Conservation (phyloP, 2,113 vertebrate genomes). For the Tautogolabrus adspersus region DNA sequence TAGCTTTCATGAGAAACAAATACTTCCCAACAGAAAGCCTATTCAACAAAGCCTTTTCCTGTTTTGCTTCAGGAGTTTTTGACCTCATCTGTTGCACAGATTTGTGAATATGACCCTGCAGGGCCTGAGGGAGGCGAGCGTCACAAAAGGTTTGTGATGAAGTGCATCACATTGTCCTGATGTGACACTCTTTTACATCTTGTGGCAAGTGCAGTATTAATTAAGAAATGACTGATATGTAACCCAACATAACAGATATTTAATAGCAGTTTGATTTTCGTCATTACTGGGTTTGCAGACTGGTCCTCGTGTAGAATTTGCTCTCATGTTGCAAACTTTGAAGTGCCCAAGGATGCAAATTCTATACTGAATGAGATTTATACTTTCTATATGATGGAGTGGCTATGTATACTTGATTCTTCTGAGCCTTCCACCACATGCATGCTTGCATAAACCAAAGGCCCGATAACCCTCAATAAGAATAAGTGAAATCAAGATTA, state of each 20-base stretch:
- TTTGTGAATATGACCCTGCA: background rate
- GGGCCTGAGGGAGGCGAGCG: background rate
- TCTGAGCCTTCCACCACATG: background rate
- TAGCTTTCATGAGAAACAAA: conserved; percentile 5
- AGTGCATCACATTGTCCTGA: background rate
- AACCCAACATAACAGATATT: background rate
- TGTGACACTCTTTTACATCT: background rate
- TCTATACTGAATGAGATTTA: background rate
- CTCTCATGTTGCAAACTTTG: background rate
- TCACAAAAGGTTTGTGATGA: conserved; percentile 4
- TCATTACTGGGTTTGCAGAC: background rate
- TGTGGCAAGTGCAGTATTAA: background rate
- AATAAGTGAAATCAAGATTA: too few species aligned
- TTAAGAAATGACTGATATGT: too few species aligned
- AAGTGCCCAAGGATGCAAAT: background rate
- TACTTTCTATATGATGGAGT: background rate
- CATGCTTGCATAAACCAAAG: background rate
- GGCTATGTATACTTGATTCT: background rate
- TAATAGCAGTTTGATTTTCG: background rate
- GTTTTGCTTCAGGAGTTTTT: conserved; percentile 30
- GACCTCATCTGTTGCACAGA: conserved; percentile 8
- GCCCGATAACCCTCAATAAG: too few species aligned
- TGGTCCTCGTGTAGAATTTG: background rate
- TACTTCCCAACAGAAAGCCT: background rate
- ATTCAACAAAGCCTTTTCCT: conserved; percentile 28